Conservation (phyloP, 2,113 vertebrate species). For the Tachuris rubrigastra region DNA sequence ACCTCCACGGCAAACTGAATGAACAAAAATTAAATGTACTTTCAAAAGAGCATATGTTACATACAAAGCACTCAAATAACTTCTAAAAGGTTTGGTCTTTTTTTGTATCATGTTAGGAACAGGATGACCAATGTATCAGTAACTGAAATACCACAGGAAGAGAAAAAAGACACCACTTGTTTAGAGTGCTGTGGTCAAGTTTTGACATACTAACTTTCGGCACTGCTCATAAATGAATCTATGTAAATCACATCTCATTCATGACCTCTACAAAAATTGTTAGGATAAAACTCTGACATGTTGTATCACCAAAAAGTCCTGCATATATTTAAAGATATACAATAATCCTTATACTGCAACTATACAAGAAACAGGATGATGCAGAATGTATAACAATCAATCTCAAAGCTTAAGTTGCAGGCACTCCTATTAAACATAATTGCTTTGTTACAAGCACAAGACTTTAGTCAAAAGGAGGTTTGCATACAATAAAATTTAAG, state of each 20-base stretch:
- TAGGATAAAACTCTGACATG: background rate
- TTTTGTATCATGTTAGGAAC: background rate
- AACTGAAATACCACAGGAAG: background rate
- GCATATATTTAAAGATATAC: background rate
- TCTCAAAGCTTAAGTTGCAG: background rate
- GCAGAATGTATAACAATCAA: background rate
- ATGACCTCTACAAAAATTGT: background rate
- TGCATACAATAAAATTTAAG: background rate
- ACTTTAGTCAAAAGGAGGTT: background rate
- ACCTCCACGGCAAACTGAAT: background rate
- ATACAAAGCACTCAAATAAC: background rate
- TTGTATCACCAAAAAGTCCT: background rate
- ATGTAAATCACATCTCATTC: background rate
- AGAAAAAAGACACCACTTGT: background rate
- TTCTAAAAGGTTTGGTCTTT: background rate
- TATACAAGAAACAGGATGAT: background rate
- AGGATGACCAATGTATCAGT: background rate
- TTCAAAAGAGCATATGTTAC: background rate
- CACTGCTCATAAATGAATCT: background rate
- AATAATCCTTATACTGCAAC: background rate
- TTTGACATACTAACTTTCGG: background rate
- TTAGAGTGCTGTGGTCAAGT: background rate
- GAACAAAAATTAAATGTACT: background rate
- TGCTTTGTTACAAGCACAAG: background rate
- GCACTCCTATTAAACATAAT: background rate